Base-by-base conservation (phyloP, 2,113 vertebrate genomes). In the Ellobius talpinus region DNA sequence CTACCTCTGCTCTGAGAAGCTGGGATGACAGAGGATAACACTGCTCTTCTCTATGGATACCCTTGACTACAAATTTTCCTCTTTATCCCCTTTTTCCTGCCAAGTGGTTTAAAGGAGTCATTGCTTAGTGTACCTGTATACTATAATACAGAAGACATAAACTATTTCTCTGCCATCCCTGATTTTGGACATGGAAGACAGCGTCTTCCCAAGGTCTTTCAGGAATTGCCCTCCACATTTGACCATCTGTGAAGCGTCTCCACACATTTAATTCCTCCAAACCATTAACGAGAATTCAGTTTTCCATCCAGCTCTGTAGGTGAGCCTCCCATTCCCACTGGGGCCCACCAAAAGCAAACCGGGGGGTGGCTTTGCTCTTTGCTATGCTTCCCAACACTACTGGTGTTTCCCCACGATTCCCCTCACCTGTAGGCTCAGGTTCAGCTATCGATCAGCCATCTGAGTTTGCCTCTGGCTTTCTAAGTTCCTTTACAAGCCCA, bases 111-210 rank as follows among this genome's bases (percentile, higher is more conserved):
- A 52, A 87, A 52, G 70, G 47, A 39, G 52, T 16, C 11, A 77
- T 55, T 78, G 33, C 13, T 92, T 65, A 36, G 50, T 70, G 66
- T 66, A 13, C 31, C 11, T 50, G n/a, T 6, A 21, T 81, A 50
- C 77, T 70, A 29, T 65, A 84, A 33, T 52, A 86, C 0, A 14
- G n/a, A 92, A 61, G 74, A 39, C 52, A 4, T 11, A n/a, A 86
- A 89, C 26, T 61, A 63, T 33, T 50, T 73, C 50, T 24, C 29
- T 10, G 11, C 5, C 11, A 13, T 66, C 29, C 55, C 47, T 88
- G 45, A 24, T 61, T 78, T 82, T 95, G 91, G 88, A 70, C n/a
- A 66, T 33, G n/a, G 68, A 85, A 86, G 33, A 42, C n/a, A 65
- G 2, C 7, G 0, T 74, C 65, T 68, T 92, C 17, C 16, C 63